Conservation (phyloP, 2,888 invertebrate species). For the Tridacna gigas region DNA sequence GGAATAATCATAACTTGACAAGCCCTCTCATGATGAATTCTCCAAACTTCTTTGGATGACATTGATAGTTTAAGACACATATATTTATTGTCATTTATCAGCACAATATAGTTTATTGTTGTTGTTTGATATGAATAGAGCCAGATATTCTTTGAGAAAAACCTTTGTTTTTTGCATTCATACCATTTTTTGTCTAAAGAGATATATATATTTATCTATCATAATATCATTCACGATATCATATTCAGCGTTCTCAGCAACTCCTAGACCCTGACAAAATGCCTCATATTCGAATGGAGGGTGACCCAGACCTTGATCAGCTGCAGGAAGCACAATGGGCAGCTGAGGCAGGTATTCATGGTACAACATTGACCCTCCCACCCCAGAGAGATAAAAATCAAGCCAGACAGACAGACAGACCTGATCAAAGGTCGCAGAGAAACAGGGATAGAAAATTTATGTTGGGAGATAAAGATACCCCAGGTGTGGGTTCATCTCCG, state of each 20-base stretch:
- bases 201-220: too few relatives aligned
- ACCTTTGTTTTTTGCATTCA: too few relatives aligned
- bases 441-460: constrained; percentile 37
- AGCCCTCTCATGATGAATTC: too few relatives aligned
- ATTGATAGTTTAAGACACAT: too few relatives aligned
- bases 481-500: constrained; percentile 66
- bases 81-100: too few relatives aligned
- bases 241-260: constrained; percentile 11
- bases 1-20: too few relatives aligned
- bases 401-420: constrained; percentile 39
- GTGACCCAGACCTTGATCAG: constrained; percentile 53
- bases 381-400: constrained; percentile 60
- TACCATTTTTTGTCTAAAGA: too few relatives aligned
- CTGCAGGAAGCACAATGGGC: constrained; percentile 68
- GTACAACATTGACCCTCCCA: constrained; percentile 66
- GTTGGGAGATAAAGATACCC: constrained; percentile 43
- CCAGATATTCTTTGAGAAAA: too few relatives aligned
- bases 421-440: constrained; percentile 40
- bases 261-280: constrained; percentile 32
- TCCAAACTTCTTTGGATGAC: too few relatives aligned
- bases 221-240: not conserved
- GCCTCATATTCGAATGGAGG: constrained; percentile 44
- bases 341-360: constrained; percentile 61
- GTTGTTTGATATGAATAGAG: too few relatives aligned
- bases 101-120: too few relatives aligned